A percentile compares a stretch with the other conserved stretches of the same genome.
phyloP scores from a whole-genome alignment of 2,113 vertebrate genomes.

The Strix uralensis region DNA sequence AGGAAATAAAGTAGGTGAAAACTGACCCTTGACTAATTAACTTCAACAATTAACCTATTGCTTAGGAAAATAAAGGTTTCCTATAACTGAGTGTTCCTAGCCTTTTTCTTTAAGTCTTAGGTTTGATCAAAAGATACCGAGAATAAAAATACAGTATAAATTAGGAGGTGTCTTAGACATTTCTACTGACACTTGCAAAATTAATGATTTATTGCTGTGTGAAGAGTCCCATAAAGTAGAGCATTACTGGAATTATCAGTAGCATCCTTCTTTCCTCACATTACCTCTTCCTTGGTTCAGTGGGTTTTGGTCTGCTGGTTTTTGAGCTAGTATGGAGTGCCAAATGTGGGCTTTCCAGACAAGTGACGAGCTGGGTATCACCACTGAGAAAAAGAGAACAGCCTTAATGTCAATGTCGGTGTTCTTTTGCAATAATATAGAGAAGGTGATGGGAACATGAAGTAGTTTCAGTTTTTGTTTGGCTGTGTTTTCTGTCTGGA shows the following conservation, averaged over 20 bases:
- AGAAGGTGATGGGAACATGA: neutral
- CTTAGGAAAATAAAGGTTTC: neutral
- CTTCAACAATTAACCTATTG: neutral
- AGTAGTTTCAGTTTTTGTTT: neutral
- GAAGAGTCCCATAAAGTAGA: neutral
- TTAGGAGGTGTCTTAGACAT: neutral
- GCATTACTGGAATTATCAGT: neutral
- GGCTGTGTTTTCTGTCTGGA: neutral
- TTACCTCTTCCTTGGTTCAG: neutral
- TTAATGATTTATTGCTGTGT: neutral
- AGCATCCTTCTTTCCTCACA: neutral
- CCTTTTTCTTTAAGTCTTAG: neutral
- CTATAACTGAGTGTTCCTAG: neutral
- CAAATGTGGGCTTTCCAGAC: rapidly evolving
- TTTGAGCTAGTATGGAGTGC: neutral
- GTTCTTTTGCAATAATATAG: neutral
- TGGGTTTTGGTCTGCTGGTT: neutral
- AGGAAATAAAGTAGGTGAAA: neutral
- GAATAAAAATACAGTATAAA: neutral
- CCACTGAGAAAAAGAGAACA: neutral
- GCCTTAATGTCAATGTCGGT: neutral
- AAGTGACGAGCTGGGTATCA: neutral
- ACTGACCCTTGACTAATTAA: neutral
- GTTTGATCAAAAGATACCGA: neutral
- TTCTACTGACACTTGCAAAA: neutral